Base-by-base conservation (phyloP, 2,113 vertebrate species). In the Emydura subglobosa region DNA sequence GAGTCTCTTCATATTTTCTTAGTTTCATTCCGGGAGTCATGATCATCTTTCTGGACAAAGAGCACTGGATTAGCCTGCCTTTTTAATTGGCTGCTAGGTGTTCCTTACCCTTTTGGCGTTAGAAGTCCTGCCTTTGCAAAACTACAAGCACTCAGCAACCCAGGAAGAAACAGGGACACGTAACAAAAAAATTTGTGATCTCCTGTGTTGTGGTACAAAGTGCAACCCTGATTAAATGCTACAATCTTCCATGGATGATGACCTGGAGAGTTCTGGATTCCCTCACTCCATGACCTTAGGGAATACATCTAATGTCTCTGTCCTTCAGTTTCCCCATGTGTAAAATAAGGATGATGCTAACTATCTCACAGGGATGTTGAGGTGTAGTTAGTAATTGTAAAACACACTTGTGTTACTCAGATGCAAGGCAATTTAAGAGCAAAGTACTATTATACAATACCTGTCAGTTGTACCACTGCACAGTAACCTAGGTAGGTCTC, bases 51-150 rank as follows among this genome's bases (percentile, higher is more conserved):
- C 84, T 51, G 10, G 1, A 19, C 86, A 89, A 61, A 65, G 10
- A 1, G 0, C 80, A 5, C 5, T 76, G 76, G 42, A 0, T 68
- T 25, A 49, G 13, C 51, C 0, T 5, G 3, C 76, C 86, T 82
- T 39, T 24, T 85, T 94, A n/a, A 47, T 53, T 61, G n/a, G 13
- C 1, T 87, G 47, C 39, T 76, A 25, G 42, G 72, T 24, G 24
- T 42, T 42, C 0, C 0, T 54, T 92, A 31, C 39, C 11, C 16
- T 90, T 80, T 53, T 53, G 31, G 3, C 6, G 10, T 1, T 85
- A 34, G 14, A 9, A 6, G 25, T 31, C 83, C 61, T 3, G 57
- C 34, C 13, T 4, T 59, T 50, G 2, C 59, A 76, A 85, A 82
- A 87, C 80, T 74, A 81, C 8, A 83, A 10, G 24, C 24, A 8